phyloP scores from a whole-genome alignment of 2,797 vertebrate species.

The Sebastes oblongus region DNA sequence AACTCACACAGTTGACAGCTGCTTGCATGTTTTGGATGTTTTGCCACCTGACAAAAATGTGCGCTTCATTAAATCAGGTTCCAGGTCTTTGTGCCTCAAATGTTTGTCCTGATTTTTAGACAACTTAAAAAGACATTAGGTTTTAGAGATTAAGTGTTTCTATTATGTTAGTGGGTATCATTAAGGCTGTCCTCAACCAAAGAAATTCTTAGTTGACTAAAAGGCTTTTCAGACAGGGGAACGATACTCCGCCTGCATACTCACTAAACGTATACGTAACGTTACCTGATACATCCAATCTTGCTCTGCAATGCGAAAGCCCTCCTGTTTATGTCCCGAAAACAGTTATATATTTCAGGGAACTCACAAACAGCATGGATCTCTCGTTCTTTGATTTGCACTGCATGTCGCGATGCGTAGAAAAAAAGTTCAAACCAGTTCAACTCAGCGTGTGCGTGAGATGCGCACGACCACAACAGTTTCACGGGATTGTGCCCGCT shows the following conservation, averaged over 20 bases:
- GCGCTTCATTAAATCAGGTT: not conserved
- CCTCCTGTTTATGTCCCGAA: too few relatives aligned
- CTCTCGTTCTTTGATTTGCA: too few relatives aligned
- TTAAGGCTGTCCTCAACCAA: not conserved
- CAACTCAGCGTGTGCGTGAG: too few relatives aligned
- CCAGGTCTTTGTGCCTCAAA: not conserved
- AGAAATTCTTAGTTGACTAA: accelerated
- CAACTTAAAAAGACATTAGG: not conserved
- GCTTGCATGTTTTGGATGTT: conserved; percentile 1
- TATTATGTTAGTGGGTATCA: not conserved
- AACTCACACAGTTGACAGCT: conserved; percentile 11
- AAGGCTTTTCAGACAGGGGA: accelerated
- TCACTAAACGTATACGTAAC: not conserved
- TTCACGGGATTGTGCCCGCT: too few relatives aligned
- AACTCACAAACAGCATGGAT: too few relatives aligned
- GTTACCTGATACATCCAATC: too few relatives aligned
- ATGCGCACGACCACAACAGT: too few relatives aligned
- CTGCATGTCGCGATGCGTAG: too few relatives aligned
- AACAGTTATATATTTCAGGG: too few relatives aligned
- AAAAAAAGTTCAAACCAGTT: too few relatives aligned
- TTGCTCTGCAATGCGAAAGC: too few relatives aligned
- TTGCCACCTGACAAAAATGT: not conserved
- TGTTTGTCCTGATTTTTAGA: not conserved
- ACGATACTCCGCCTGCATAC: accelerated
- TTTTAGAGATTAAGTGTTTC: not conserved